phyloP scores from a whole-genome alignment of 2,113 vertebrate species.

The Sialia sialis region DNA sequence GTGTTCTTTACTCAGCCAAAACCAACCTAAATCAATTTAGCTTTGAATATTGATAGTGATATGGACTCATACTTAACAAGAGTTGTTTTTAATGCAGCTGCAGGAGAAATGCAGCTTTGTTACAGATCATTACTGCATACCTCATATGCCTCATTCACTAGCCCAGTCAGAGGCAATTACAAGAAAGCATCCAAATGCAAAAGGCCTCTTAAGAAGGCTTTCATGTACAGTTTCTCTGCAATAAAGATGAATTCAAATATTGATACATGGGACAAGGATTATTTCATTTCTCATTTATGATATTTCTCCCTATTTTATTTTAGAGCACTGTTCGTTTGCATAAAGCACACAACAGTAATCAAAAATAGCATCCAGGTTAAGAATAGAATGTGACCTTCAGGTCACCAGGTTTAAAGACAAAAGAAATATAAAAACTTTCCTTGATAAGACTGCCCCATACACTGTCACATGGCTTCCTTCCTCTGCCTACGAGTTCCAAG shows the following conservation, averaged over 20 bases:
- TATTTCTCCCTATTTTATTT: neutral
- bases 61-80: neutral
- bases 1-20: neutral
- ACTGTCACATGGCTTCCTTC: neutral
- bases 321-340: neutral
- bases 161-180: neutral
- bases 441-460: neutral
- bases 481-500: neutral
- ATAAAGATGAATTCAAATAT: neutral
- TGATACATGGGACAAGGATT: neutral
- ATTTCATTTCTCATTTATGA: neutral
- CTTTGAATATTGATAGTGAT: neutral
- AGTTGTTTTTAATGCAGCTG: neutral
- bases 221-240: neutral
- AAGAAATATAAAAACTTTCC: neutral
- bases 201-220: neutral
- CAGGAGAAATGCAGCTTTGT: neutral
- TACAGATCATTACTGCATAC: neutral
- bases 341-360: neutral
- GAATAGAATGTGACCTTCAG: neutral
- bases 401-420: accelerated
- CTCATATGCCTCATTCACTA: neutral
- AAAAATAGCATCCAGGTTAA: neutral
- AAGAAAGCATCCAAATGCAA: neutral
- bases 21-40: neutral